phyloP scores from a whole-genome alignment of 2,797 vertebrate species.

The Phoebastria nigripes region DNA sequence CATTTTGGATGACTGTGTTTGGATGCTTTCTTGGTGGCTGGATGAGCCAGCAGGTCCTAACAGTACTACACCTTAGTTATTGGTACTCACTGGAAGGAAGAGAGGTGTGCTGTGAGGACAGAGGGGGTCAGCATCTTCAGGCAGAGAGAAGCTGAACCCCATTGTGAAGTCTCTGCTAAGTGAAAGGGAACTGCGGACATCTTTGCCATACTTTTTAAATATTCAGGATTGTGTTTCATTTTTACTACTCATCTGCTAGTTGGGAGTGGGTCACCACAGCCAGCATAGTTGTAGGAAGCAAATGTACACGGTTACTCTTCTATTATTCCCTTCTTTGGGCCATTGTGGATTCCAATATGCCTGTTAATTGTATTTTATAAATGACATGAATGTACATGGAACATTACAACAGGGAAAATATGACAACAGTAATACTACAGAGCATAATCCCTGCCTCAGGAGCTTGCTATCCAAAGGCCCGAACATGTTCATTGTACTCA shows the following conservation, averaged over 20 bases:
- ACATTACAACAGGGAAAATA: constrained; percentile 55
- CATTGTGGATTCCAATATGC: neutral
- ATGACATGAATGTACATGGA: constrained; percentile 40
- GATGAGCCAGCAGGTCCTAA: neutral
- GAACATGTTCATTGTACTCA: neutral
- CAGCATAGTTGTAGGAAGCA: neutral
- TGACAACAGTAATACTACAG: constrained; percentile 32
- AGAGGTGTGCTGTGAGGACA: neutral
- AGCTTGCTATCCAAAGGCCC: neutral
- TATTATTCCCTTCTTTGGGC: constrained; percentile 5
- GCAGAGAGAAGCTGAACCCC: neutral
- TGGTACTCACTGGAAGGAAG: neutral
- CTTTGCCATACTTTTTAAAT: neutral
- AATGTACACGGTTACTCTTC: neutral
- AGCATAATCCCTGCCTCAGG: constrained; percentile 35
- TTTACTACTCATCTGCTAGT: neutral
- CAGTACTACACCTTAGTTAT: neutral
- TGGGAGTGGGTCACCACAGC: neutral
- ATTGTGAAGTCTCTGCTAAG: neutral
- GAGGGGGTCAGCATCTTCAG: neutral
- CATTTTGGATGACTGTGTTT: neutral
- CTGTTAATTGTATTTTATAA: constrained; percentile 44
- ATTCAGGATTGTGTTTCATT: neutral
- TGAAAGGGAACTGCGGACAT: neutral
- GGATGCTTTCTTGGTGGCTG: neutral